Evolutionary conservation across 2,113 vertebrate species (phyloP).

Genomic region (rat (Rattus norvegicus)): GRCr8 NC_086031.1:40772001-40772500

Average conservation of each 20-base stretch:
- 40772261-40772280: constrained; percentile 50
- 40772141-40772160: constrained; percentile 4
- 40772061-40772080: not conserved
- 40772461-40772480: constrained; percentile 44
- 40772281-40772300: constrained; percentile 9
- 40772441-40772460: constrained; percentile 55
- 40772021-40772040: not conserved
- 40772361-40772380: constrained; percentile 7
- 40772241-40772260: constrained; percentile 14
- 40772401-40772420: constrained; percentile 50
- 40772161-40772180: constrained; percentile 50
- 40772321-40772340: constrained; percentile 15
- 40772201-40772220: constrained; percentile 23
- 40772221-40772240: constrained; percentile 60
- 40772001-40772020: not conserved
- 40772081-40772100: not conserved
- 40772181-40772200: not conserved
- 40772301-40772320: constrained; percentile 54
- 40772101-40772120: not conserved
- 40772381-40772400: constrained; percentile 41
- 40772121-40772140: constrained; percentile 38
- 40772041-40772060: not conserved
- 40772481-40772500: constrained; percentile 31
- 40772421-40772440: constrained; percentile 45
- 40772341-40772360: not conserved